Conservation (phyloP, 2,797 vertebrate species). For the Pseudochaenichthys georgianus region DNA sequence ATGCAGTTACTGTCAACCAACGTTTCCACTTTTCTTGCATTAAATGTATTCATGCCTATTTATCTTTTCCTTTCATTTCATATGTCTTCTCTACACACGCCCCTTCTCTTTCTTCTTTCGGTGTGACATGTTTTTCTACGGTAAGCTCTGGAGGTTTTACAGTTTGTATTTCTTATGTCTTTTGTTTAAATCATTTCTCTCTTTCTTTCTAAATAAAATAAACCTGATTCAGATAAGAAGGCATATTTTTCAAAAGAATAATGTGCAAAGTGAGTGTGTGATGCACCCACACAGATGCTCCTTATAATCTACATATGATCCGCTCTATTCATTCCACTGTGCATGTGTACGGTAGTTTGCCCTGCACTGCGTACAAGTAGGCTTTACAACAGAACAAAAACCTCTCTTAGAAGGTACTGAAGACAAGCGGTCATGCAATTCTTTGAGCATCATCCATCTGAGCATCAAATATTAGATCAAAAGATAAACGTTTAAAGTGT, state of each 20-base stretch:
- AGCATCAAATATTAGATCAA: no score
- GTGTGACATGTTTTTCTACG: conserved; percentile 9
- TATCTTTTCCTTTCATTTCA: conserved; percentile 2
- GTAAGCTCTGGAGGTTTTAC: neutral
- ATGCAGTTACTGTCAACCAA: conserved; percentile 12
- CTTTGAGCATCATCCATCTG: neutral
- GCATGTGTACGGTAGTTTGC: neutral
- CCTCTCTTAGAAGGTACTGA: neutral
- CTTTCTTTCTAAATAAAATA: conserved; percentile 18
- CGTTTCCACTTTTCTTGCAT: conserved; percentile 12
- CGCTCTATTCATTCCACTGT: neutral
- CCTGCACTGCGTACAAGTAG: neutral
- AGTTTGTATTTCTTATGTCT: conserved; percentile 6
- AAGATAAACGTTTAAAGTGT: no score
- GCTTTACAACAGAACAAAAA: neutral
- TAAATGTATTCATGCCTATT: conserved; percentile 12
- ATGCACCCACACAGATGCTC: neutral
- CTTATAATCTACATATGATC: neutral
- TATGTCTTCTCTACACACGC: neutral
- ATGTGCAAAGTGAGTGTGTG: neutral
- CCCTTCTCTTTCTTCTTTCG: neutral
- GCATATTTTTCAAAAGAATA: conserved; percentile 18
- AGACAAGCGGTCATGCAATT: neutral
- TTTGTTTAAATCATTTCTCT: conserved; percentile 16
- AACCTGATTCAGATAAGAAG: neutral